Conservation (phyloP, 1,140 invertebrate species). For the Brevipalpus yothersi region DNA sequence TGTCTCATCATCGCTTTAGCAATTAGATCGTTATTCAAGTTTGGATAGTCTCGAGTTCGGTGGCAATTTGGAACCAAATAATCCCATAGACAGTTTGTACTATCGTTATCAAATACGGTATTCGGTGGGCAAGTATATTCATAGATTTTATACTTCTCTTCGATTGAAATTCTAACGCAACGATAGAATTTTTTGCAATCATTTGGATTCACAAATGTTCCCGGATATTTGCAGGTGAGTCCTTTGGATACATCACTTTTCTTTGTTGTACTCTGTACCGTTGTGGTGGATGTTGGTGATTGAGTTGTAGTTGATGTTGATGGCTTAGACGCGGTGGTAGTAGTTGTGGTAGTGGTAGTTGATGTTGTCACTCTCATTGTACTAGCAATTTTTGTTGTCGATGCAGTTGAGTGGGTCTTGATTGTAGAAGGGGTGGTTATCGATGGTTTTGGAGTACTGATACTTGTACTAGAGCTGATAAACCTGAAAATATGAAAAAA, state of each 20-base stretch:
- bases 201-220: constrained; percentile 4
- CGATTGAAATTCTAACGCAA: constrained; percentile 1
- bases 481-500: too few species aligned
- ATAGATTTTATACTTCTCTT: constrained; percentile 2
- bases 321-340: not conserved
- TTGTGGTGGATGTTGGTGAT: not conserved
- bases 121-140: constrained; percentile 4
- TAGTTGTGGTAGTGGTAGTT: not conserved
- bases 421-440: too few species aligned
- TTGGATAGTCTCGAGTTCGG: too few species aligned
- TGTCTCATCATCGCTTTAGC: too few species aligned
- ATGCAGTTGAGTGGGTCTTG: too few species aligned
- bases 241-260: not conserved
- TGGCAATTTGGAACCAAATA: constrained; percentile 4
- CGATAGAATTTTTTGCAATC: constrained; percentile 7
- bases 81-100: constrained; percentile 5
- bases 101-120: constrained; percentile 7
- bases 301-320: not conserved
- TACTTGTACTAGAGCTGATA: too few species aligned
- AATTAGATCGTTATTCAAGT: too few species aligned
- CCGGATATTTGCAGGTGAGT: not conserved
- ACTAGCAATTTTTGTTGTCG: not conserved
- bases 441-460: too few species aligned
- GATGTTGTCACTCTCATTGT: not conserved
- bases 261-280: not conserved